Evolutionary conservation across 2,797 vertebrate genomes (phyloP), one percentile per base, ranked within the genome.

Genomic region (Ctenosaura bakeri): DNA sequence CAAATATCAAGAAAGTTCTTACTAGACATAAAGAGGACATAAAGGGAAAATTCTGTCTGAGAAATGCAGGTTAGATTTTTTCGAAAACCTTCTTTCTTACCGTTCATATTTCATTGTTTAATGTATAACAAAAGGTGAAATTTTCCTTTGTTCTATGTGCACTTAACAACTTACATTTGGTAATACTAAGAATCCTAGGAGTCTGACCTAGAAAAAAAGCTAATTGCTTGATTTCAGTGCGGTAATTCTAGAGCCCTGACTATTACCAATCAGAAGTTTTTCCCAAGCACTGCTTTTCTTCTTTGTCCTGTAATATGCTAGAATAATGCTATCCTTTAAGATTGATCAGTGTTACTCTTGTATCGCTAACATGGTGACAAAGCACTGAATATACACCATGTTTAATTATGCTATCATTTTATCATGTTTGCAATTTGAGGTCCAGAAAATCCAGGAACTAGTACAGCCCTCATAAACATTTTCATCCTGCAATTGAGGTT

Each of bases 401-500:
- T 56, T 64, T 88, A 74, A 90, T 82, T 52, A 79, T 56, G 10
- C 32, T 69, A 84, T 93, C 87, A 0, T 62, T 32, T 18, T 62
- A 88, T 79, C 20, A 71, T 20, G 56, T 90, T 94, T 93, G 93
- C 59, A 86, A 84, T 92, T 66, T 94, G 13, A 91, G 91, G 52
- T 85, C 78, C 88, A 87, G 82, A 90, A 94, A 91, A 83, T 89
- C 18, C 80, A 50, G 76, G 86, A 91, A 46, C 85, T 74, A 90
- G 88, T 89, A n/a, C 85, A 86, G 84, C 83, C 92, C 92, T 94
- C 88, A 87, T 92, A 77, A 76, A 94, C 96, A 94, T 89, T 86
- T 76, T 82, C 94, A 66, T 87, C 83, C 87, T 52, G 38, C 88
- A 90, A 90, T 42, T 92, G 85, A 94, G 92, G 89, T 92, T 91